phyloP scores from a whole-genome alignment of 2,888 invertebrate genomes.

The Octodonta nipae region DNA sequence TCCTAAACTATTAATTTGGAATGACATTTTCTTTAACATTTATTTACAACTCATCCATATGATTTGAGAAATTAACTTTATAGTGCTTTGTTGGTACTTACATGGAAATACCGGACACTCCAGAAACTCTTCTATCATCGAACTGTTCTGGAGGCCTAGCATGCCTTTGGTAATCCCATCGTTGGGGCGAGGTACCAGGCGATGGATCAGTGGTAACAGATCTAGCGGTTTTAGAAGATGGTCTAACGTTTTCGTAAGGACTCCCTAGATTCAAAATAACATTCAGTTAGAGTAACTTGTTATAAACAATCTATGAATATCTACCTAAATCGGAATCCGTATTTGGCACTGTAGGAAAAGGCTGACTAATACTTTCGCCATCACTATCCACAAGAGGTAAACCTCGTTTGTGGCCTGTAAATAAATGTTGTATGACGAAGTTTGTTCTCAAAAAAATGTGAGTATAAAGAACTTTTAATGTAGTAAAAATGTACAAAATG shows the following conservation, averaged over 20 bases:
- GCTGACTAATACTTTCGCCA: constrained; percentile 36
- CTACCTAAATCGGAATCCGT: constrained; percentile 40
- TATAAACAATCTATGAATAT: not conserved
- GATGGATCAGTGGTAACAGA: constrained; percentile 40
- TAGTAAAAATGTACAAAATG: too few species aligned
- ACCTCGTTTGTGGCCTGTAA: constrained; percentile 26
- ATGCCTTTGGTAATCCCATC: constrained; percentile 31
- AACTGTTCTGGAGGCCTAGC: constrained; percentile 35
- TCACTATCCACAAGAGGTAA: constrained; percentile 32
- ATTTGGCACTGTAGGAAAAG: constrained; percentile 53
- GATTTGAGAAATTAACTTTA: too few species aligned
- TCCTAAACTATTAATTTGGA: too few species aligned
- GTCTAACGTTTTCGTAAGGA: constrained; percentile 50
- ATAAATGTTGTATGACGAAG: not conserved
- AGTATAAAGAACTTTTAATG: too few species aligned
- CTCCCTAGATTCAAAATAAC: constrained; percentile 33
- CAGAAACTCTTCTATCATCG: constrained; percentile 43
- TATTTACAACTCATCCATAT: too few species aligned
- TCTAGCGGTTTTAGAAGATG: constrained; percentile 34
- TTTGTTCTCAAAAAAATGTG: not conserved
- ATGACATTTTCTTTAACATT: too few species aligned
- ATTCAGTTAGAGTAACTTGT: not conserved
- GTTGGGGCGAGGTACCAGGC: constrained; percentile 42
- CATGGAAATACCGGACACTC: constrained; percentile 45
- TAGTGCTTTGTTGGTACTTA: constrained; percentile 30